A percentile compares a stretch with the other conserved stretches of the same genome.
Evolutionary conservation across 2,888 invertebrate species (phyloP).

Genomic region (Kryphioiulus occultus): DNA sequence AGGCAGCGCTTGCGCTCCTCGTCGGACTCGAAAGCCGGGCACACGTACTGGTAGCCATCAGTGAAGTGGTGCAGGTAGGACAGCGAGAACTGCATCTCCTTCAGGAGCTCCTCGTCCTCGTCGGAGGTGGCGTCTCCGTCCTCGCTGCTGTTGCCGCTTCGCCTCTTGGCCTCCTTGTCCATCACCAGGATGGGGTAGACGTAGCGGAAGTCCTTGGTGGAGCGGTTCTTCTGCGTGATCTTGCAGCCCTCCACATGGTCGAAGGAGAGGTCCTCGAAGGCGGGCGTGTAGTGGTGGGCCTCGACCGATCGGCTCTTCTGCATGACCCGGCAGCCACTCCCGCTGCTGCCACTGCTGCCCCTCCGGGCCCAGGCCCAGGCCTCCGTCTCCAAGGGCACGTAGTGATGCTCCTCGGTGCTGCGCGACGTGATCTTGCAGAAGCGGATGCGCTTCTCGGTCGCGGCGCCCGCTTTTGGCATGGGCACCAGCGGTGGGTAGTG

Average conservation of each 20-base stretch:
- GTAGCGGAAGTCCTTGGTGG: constrained; percentile 75
- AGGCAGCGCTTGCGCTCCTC: constrained; percentile 47
- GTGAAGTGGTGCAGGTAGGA: constrained; percentile 54
- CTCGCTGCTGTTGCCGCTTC: constrained; percentile 55
- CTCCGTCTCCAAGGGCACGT: constrained; percentile 56
- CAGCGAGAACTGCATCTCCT: constrained; percentile 68
- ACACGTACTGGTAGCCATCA: constrained; percentile 52
- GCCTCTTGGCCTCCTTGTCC: constrained; percentile 38
- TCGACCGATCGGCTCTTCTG: constrained; percentile 71
- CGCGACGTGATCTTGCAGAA: constrained; percentile 78
- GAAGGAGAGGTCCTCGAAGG: constrained; percentile 51
- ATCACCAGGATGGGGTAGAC: constrained; percentile 76
- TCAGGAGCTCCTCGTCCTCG: no score
- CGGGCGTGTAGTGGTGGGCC: constrained; percentile 67
- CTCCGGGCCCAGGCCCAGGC: constrained; percentile 53
- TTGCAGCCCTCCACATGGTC: constrained; percentile 54
- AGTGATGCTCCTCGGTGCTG: constrained; percentile 61
- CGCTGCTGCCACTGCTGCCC: constrained; percentile 61
- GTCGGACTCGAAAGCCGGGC: constrained; percentile 54
- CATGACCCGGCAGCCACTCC: constrained; percentile 75
- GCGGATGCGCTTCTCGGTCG: constrained; percentile 74
- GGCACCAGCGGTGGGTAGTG: constrained; percentile 82
- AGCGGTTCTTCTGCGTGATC: constrained; percentile 71
- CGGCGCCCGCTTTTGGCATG: constrained; percentile 68
- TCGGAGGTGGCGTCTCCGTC: no score